Evolutionary conservation across 1,140 invertebrate genomes (phyloP).

Genomic region (Brachionus rotundiformis): DNA sequence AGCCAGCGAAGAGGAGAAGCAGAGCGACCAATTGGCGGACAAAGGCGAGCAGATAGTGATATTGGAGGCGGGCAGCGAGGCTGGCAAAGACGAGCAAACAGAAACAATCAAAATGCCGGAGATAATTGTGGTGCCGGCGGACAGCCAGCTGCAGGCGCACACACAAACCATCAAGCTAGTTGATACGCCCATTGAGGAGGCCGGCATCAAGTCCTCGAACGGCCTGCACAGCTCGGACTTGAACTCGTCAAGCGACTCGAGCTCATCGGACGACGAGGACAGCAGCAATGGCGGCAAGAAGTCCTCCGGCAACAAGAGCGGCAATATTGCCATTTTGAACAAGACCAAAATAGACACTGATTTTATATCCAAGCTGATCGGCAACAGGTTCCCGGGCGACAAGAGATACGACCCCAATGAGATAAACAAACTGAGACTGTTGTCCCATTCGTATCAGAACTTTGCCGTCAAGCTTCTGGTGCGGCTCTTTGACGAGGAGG

Average conservation of each 20-base stretch:
- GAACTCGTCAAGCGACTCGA: constrained; percentile 7
- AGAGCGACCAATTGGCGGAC: too few relatives aligned
- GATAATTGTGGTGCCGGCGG: background rate
- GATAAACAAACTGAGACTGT: constrained; percentile 40
- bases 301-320: background rate
- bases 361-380: constrained; percentile 44
- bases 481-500: constrained; percentile 43
- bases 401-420: constrained; percentile 49
- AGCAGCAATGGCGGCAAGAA: constrained; percentile 11
- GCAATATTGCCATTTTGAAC: constrained; percentile 43
- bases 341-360: constrained; percentile 52
- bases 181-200: background rate
- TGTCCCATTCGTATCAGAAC: constrained; percentile 51
- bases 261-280: constrained; percentile 20
- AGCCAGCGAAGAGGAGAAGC: background rate
- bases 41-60: background rate
- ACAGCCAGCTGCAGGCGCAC: background rate
- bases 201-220: background rate
- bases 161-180: background rate
- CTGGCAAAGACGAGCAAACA: background rate
- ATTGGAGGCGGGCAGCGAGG: background rate
- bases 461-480: constrained; percentile 42
- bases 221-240: background rate
- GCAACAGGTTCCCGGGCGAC: constrained; percentile 26
- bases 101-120: background rate